Conservation (phyloP, 2,888 invertebrate species). For the Lucinisca nassula region DNA sequence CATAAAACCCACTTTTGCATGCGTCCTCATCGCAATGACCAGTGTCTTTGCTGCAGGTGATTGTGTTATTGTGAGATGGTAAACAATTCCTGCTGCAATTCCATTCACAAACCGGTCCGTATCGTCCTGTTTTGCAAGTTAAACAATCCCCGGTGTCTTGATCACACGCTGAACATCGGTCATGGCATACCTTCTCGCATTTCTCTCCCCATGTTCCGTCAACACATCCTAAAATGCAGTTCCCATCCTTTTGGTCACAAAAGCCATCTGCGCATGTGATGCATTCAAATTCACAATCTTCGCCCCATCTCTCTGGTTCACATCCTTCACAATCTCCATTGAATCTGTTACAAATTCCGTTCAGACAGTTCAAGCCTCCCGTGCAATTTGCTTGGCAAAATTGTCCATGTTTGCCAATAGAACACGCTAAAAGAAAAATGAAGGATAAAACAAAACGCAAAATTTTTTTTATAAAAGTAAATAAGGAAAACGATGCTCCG, state of each 20-base stretch:
- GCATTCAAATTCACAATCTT: constrained; percentile 28
- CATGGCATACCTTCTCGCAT: constrained; percentile 20
- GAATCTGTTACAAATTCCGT: constrained; percentile 35
- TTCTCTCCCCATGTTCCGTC: constrained; percentile 29
- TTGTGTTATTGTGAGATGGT: neutral
- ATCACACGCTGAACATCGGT: constrained; percentile 36
- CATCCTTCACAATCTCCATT: constrained; percentile 49
- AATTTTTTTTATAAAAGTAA: neutral
- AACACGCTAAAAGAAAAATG: constrained; percentile 47
- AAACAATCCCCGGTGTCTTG: constrained; percentile 27
- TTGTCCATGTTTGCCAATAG: constrained; percentile 33
- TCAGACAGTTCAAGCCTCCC: constrained; percentile 30
- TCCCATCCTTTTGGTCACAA: constrained; percentile 23
- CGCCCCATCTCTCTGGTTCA: constrained; percentile 14
- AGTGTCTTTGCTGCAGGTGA: constrained; percentile 37
- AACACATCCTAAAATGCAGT: constrained; percentile 31
- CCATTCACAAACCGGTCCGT: constrained; percentile 34
- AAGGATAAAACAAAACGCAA: neutral
- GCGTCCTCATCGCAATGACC: constrained; percentile 42
- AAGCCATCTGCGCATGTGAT: constrained; percentile 24
- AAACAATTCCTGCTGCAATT: constrained; percentile 40
- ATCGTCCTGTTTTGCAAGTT: constrained; percentile 33
- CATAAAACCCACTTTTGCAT: constrained; percentile 48
- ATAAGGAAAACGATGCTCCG: neutral
- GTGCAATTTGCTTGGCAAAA: constrained; percentile 45